Evolutionary conservation across 2,113 vertebrate genomes (phyloP).

Genomic region (Corythoichthys haematopterus): DNA sequence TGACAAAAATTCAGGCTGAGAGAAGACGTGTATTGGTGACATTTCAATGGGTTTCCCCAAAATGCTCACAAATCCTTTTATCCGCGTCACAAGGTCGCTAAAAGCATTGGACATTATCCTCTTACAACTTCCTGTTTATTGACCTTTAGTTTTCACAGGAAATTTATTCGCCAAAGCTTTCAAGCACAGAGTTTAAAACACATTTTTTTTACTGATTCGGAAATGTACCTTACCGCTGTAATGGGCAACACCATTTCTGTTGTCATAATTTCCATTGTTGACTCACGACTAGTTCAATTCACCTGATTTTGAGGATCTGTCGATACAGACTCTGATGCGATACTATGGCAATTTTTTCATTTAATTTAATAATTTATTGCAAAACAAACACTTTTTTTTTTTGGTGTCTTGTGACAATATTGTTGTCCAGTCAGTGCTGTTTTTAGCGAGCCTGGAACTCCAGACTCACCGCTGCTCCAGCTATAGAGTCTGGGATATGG

Average conservation of each 20-base stretch:
- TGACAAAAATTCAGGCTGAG: neutral
- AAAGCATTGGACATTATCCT: neutral
- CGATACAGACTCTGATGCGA: no score
- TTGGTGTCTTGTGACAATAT: no score
- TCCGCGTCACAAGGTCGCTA: neutral
- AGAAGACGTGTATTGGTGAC: neutral
- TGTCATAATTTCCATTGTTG: neutral
- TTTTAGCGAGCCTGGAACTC: no score
- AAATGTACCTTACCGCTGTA: neutral
- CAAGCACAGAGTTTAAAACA: neutral
- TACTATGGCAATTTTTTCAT: no score
- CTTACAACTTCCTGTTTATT: constrained; percentile 2
- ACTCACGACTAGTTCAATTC: no score
- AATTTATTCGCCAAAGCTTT: constrained; percentile 2
- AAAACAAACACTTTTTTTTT: no score
- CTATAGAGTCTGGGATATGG: no score
- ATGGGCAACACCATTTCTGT: neutral
- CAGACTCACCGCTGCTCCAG: no score
- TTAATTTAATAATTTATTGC: no score
- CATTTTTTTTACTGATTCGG: neutral
- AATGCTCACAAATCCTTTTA: constrained; percentile 2
- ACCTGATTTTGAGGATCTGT: no score
- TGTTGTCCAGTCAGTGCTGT: no score
- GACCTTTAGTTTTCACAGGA: neutral
- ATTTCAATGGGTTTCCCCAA: neutral